Evolutionary conservation across 2,113 vertebrate genomes (phyloP).

Genomic region (Callocephalon fimbriatum): DNA sequence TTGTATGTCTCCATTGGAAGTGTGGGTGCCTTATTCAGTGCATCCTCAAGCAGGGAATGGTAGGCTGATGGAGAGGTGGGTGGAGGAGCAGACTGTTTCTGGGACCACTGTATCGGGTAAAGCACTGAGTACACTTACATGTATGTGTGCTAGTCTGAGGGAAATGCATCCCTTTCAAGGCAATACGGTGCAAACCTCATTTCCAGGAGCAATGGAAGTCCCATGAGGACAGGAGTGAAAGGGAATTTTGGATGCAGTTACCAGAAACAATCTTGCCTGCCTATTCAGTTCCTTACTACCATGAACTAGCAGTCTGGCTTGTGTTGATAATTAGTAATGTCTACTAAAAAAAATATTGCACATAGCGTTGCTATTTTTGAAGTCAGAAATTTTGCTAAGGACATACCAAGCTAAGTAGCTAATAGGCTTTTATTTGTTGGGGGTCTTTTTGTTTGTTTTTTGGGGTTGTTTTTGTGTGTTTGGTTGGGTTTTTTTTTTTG

Average conservation of each 20-base stretch:
- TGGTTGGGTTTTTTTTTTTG: fast-evolving
- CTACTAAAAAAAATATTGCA: background rate
- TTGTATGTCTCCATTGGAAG: fast-evolving
- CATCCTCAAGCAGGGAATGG: background rate
- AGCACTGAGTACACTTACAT: fast-evolving
- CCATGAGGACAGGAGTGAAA: background rate
- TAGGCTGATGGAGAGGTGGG: background rate
- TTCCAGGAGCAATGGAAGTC: background rate
- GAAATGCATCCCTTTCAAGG: fast-evolving
- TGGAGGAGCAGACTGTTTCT: background rate
- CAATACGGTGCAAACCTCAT: fast-evolving
- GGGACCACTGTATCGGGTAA: fast-evolving
- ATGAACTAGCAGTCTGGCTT: background rate
- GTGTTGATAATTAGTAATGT: background rate
- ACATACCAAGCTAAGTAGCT: background rate
- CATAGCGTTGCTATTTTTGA: background rate
- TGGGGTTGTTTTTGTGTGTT: background rate
- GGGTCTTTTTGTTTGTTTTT: background rate
- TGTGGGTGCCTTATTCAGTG: background rate
- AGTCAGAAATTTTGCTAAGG: background rate
- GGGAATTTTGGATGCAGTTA: background rate
- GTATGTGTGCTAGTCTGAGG: fast-evolving
- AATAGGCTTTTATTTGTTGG: background rate
- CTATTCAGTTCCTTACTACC: background rate
- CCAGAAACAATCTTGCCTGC: fast-evolving